Evolutionary conservation across 2,797 vertebrate species (phyloP).

Genomic region (Eulemur albifrons): DNA sequence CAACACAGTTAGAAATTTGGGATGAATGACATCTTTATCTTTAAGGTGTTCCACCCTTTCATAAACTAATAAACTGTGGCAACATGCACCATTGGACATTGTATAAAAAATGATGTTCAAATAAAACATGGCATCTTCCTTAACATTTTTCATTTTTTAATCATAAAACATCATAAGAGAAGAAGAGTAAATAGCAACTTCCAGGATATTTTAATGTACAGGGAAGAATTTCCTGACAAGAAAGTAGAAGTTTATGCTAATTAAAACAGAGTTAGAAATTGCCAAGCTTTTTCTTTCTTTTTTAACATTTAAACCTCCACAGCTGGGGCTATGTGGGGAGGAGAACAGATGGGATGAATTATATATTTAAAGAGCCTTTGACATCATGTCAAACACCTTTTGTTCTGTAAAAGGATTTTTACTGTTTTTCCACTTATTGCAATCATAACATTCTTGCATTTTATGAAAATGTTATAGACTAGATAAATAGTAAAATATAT

Average conservation of each 20-base stretch:
- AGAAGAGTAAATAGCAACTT: conserved; percentile 20
- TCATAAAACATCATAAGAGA: conserved; percentile 41
- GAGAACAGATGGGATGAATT: conserved; percentile 82
- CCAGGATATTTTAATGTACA: conserved; percentile 3
- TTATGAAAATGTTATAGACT: conserved; percentile 59
- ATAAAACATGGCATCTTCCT: background rate
- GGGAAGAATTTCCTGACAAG: conserved; percentile 32
- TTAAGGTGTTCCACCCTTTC: background rate
- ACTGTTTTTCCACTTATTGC: conserved; percentile 30
- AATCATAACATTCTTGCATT: conserved; percentile 51
- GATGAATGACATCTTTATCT: conserved; percentile 50
- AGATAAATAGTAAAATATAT: background rate
- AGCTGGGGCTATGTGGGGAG: conserved; percentile 73
- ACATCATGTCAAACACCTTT: conserved; percentile 82
- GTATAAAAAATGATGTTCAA: background rate
- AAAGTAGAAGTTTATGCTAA: conserved; percentile 58
- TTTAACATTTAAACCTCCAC: conserved; percentile 61
- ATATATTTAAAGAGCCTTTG: conserved; percentile 83
- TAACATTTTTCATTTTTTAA: conserved; percentile 45
- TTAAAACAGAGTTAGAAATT: conserved; percentile 65
- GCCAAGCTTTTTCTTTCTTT: conserved; percentile 66
- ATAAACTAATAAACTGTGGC: background rate
- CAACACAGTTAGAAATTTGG: conserved; percentile 1
- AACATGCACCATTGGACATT: background rate
- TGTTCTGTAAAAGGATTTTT: conserved; percentile 67